These are phyloP conservation scores for Polypterus bichir DNA, from an alignment of 2,113 vertebrate genomes.

Conservation along the genomic window DNA sequence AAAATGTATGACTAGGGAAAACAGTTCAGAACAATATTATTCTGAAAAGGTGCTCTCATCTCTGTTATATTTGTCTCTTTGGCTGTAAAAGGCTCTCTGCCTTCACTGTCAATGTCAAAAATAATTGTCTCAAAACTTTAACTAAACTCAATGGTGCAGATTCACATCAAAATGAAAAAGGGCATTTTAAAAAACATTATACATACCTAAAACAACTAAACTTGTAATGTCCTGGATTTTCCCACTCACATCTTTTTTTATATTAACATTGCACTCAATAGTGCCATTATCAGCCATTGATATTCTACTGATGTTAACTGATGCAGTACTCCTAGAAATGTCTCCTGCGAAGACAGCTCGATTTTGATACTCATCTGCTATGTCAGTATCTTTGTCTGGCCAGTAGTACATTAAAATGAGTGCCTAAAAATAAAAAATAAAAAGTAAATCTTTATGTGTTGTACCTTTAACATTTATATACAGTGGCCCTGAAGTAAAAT, in stretches of 20 bases:
- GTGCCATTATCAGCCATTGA: slow-evolving; percentile 61
- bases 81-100: no score
- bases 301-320: slow-evolving; percentile 40
- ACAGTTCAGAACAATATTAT: no score
- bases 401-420: slow-evolving; percentile 28
- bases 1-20: no score
- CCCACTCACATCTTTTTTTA: slow-evolving; percentile 36
- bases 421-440: slow-evolving; percentile 31
- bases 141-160: no score
- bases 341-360: slow-evolving; percentile 30
- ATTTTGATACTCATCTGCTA: slow-evolving; percentile 31
- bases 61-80: no score
- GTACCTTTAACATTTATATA: neutral
- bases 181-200: neutral
- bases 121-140: no score
- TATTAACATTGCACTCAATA: slow-evolving; percentile 46
- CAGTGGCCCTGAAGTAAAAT: neutral
- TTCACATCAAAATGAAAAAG: no score
- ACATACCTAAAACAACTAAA: slow-evolving; percentile 72
- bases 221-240: slow-evolving; percentile 15
- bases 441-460: neutral
- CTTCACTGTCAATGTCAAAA: no score
- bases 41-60: no score
- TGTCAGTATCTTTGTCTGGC: neutral
- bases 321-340: neutral